Evolutionary conservation across 2,797 vertebrate species (phyloP), one percentile per base, ranked within the genome.

Genomic region (Acanthiza pusilla): DNA sequence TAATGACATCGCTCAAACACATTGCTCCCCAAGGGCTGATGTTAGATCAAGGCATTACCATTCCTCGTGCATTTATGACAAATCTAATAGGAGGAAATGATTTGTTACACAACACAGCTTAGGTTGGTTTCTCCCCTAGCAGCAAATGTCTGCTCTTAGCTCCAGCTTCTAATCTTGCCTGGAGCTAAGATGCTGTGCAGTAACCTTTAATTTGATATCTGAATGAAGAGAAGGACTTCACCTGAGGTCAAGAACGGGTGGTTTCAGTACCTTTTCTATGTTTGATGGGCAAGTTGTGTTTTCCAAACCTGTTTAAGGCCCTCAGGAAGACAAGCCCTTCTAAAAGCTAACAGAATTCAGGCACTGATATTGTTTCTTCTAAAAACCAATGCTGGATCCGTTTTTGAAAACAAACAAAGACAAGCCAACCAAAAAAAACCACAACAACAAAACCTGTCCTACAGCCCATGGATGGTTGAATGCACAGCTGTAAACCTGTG

Each of bases 1-100:
- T 48, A 47, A 88, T 96, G 97, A 96, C 96, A 97, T 97, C 97
- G 96, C 53, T 96, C 97, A 94, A 87, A 89, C 79, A 74, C 73
- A 97, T 66, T 60, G 92, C 78, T 97, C 97, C 97, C 96, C 40
- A 82, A 89, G 91, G 96, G 77, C 88, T 91, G 79, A 32, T 85
- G 88, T 85, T 85, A 94, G 91, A 94, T 93, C 78, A 75, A 85
- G 74, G 76, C 90, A 96, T 96, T 94, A 86, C 73, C 91, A 89
- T 97, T 92, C 91, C 89, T 96, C 95, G 89, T 55, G 47, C 23
- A 15, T 85, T 89, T 90, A 58, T 94, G 95, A 96, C 96, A 95
- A 91, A 93, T 54, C 88, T 82, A 96, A 96, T 75, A 78, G 65
- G 36, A 88, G 19, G 48, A 67, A 73, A 92, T 91, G 62, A 96